These are phyloP conservation scores for Arctocebus calabarensis DNA, from an alignment of 2,797 vertebrate species.

Conservation along the genomic window DNA sequence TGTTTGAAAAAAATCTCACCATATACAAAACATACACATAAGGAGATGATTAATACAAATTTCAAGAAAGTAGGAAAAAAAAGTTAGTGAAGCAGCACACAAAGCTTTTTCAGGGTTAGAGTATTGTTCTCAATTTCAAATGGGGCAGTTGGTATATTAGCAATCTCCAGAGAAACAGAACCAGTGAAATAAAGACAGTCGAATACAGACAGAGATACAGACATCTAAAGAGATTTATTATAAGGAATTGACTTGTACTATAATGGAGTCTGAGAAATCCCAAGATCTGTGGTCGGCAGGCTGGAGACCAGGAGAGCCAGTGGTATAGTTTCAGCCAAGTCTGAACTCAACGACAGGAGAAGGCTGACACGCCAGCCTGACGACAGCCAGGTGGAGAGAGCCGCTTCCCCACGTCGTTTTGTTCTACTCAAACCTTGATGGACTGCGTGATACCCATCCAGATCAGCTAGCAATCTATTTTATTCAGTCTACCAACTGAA, in stretches of 20 bases:
- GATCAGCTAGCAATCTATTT: not conserved
- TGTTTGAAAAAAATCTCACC: not conserved
- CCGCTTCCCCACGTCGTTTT: not conserved
- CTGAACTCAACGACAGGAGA: not conserved
- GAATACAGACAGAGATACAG: not conserved
- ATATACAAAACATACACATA: conserved; percentile 22
- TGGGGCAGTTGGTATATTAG: not conserved
- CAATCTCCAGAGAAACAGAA: not conserved
- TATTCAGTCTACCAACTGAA: not conserved
- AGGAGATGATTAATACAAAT: not conserved
- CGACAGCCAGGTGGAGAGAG: not conserved
- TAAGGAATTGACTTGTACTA: not conserved
- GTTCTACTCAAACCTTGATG: not conserved
- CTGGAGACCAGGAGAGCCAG: not conserved
- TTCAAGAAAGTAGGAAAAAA: not conserved
- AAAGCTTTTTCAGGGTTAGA: not conserved
- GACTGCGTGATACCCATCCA: not conserved
- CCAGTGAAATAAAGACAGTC: not conserved
- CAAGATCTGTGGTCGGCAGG: not conserved
- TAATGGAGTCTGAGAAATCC: not conserved
- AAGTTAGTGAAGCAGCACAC: not conserved
- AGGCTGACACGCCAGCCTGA: not conserved
- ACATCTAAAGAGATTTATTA: not conserved
- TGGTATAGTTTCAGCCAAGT: not conserved
- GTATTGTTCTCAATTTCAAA: not conserved